Evolutionary conservation across 1,140 invertebrate species (phyloP), one percentile per base, ranked within the genome.

Genomic region (Drosophila sturtevanti): DNA sequence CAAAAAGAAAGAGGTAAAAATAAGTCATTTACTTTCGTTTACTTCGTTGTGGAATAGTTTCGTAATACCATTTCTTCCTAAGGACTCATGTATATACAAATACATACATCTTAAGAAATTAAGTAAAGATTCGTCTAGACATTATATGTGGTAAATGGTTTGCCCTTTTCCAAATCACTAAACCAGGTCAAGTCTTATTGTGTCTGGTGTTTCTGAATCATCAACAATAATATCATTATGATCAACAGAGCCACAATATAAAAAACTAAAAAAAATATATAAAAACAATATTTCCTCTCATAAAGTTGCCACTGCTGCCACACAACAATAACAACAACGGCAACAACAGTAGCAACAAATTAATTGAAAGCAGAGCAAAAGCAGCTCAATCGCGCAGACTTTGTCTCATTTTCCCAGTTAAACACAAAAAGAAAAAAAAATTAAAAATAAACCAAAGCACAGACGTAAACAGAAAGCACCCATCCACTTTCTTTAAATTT

Each of bases 401-500:
- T 35, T 65, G 55, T 10, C 62, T 51, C 56, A 9, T 58, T 52
- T 71, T 54, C 37, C 77, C 56, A 35, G 22, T 48, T 68, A 55
- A 44, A 44, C 55, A 44, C 52, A 67, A 54, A 77, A 44, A 62
- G 52, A 41, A 14, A 24, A 24, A 24, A 24, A 24, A 24, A 24
- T 24, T 24, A 31, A 31, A 31, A 31, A 31, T 31, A 31, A 44
- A 10, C 41, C 14, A 44, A 35, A 35, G 34, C 41, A 44, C 6
- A 18, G 14, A 14, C 38, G 6, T 1, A 72, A 71, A 79, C 70
- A 71, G 71, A 79, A 84, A 82, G 79, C 41, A 48, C 41, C 79
- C 73, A 80, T 77, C 24, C 76, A 86, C 81, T 86, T 86, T 86
- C 81, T 87, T 87, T 62, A 67, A 76, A 55, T 87, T 87, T 87